Evolutionary conservation across 2,113 vertebrate genomes (phyloP).

Genomic region (Sebastes schlegelii): DNA sequence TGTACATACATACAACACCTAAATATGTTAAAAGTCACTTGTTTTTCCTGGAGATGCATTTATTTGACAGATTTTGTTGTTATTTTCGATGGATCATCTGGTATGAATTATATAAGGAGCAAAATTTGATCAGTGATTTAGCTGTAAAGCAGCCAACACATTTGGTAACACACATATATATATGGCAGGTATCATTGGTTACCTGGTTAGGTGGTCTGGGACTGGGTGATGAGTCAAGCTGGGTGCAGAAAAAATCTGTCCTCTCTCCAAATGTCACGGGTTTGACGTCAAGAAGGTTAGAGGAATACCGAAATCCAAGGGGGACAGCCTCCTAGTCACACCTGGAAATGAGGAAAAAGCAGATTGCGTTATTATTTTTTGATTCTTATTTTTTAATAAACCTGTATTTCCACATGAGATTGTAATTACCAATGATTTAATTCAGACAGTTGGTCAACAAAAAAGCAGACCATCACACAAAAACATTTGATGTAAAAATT

Average conservation of each 20-base stretch:
- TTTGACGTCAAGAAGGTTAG: constrained; percentile 17
- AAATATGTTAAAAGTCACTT: background rate
- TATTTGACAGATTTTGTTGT: background rate
- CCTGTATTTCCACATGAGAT: background rate
- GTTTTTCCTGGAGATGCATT: background rate
- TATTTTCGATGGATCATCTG: background rate
- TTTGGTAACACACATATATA: background rate
- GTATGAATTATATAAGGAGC: background rate
- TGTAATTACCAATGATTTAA: background rate
- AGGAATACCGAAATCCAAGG: constrained; percentile 25
- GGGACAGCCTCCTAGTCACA: constrained; percentile 31
- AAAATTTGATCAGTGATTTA: background rate
- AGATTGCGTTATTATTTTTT: constrained; percentile 9
- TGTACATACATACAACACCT: background rate
- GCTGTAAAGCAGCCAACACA: background rate
- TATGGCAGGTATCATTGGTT: background rate
- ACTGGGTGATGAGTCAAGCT: constrained; percentile 40
- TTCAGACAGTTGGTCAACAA: background rate
- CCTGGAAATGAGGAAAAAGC: constrained; percentile 49
- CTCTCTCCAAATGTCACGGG: constrained; percentile 40
- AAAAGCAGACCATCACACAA: background rate
- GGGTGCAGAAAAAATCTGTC: constrained; percentile 27
- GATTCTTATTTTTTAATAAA: background rate
- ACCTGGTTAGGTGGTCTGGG: constrained; percentile 62
- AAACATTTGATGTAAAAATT: background rate